phyloP scores from a whole-genome alignment of 2,113 vertebrate genomes.

The Mixornis gularis region DNA sequence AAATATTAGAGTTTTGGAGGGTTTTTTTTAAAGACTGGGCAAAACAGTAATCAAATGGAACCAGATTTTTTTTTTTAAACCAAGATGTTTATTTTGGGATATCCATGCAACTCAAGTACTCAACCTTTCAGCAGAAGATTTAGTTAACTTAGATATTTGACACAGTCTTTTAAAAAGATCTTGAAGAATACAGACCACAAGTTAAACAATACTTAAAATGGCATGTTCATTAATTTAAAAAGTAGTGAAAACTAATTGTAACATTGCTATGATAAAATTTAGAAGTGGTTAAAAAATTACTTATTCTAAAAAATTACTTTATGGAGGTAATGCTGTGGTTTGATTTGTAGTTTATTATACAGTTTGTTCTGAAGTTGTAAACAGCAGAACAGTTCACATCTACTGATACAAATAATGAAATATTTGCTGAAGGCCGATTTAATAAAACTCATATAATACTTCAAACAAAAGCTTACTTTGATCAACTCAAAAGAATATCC shows the following conservation, averaged over 20 bases:
- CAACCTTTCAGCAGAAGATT: not conserved
- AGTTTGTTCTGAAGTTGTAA: not conserved
- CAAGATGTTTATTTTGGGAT: not conserved
- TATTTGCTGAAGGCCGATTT: not conserved
- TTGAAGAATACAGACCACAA: not conserved
- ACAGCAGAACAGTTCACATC: not conserved
- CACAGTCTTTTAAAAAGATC: not conserved
- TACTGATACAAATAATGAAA: not conserved
- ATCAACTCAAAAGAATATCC: not conserved
- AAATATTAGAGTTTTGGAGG: not conserved
- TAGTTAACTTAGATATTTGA: not conserved
- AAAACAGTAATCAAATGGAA: not conserved
- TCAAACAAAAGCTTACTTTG: not conserved
- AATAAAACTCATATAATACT: not conserved
- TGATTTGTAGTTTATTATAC: not conserved
- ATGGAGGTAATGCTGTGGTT: not conserved
- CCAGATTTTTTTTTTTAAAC: not conserved
- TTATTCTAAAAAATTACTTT: not conserved
- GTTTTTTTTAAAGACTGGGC: not conserved
- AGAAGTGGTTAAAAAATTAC: not conserved
- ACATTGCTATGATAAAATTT: not conserved
- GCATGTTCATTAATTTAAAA: not conserved
- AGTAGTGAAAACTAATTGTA: not conserved
- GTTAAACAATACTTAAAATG: not conserved
- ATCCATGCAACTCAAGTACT: not conserved